phyloP scores from a whole-genome alignment of 2,888 invertebrate species.

The Oscheius sp. region DNA sequence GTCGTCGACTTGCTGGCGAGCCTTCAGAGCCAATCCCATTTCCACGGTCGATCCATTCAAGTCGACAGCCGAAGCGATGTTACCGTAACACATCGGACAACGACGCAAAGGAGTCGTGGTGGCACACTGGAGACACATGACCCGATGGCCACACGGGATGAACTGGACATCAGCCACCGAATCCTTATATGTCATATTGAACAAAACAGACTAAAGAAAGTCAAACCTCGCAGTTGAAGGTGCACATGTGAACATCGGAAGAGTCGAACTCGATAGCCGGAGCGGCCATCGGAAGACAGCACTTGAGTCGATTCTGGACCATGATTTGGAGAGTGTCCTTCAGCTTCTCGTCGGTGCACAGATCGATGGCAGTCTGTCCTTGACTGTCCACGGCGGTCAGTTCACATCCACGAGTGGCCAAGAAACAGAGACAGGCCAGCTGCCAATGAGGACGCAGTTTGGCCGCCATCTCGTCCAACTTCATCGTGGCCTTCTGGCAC shows the following conservation, averaged over 20 bases:
- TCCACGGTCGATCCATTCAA: conserved; percentile 36
- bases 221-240: conserved; percentile 54
- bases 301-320: conserved; percentile 32
- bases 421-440: conserved; percentile 50
- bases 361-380: conserved; percentile 41
- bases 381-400: conserved; percentile 47
- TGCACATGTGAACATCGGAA: conserved; percentile 57
- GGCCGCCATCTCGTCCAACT: conserved; percentile 55
- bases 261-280: conserved; percentile 44
- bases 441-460: conserved; percentile 55
- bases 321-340: conserved; percentile 16
- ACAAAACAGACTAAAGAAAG: background rate
- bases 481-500: conserved; percentile 30
- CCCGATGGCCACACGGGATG: conserved; percentile 60
- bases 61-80: conserved; percentile 42
- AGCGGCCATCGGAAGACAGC: conserved; percentile 46
- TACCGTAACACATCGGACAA: conserved; percentile 53
- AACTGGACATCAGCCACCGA: conserved; percentile 56
- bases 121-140: conserved; percentile 56
- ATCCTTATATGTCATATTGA: conserved; percentile 29
- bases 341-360: conserved; percentile 37
- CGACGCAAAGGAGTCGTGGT: conserved; percentile 44
- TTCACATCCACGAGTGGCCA: conserved; percentile 53
- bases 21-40: conserved; percentile 38
- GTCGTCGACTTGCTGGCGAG: background rate